Evolutionary conservation across 2,888 invertebrate species (phyloP).

Genomic region (Mesodorylaimus sp.): DNA sequence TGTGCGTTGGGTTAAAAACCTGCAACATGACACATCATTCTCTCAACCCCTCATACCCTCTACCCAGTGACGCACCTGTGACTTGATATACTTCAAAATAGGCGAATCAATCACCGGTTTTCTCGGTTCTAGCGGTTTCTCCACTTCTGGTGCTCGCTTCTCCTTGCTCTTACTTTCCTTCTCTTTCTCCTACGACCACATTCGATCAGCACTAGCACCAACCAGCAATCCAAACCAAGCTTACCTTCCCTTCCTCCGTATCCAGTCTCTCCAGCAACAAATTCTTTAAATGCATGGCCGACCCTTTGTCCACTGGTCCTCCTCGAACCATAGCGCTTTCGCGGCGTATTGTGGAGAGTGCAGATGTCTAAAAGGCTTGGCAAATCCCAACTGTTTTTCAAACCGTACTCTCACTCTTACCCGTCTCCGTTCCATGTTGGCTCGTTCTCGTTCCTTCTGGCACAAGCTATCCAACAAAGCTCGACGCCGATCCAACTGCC

Average conservation of each 20-base stretch:
- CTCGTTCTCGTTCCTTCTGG: slow-evolving; percentile 9
- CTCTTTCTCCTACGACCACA: neutral
- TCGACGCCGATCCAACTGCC: slow-evolving; percentile 19
- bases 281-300: slow-evolving; percentile 13
- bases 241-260: slow-evolving; percentile 19
- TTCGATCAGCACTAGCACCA: neutral
- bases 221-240: neutral
- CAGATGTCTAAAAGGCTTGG: slow-evolving; percentile 9
- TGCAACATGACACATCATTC: slow-evolving; percentile 26
- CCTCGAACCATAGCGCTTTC: slow-evolving; percentile 25
- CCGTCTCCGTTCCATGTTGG: no score
- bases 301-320: slow-evolving; percentile 18
- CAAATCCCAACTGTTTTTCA: no score
- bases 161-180: slow-evolving; percentile 12
- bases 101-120: slow-evolving; percentile 32
- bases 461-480: slow-evolving; percentile 21
- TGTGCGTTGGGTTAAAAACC: slow-evolving; percentile 74
- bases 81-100: slow-evolving; percentile 59
- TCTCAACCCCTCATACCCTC: no score
- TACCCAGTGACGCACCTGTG: slow-evolving; percentile 43
- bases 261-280: slow-evolving; percentile 27
- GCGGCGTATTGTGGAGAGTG: slow-evolving; percentile 13
- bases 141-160: slow-evolving; percentile 32
- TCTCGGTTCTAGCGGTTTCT: slow-evolving; percentile 39
- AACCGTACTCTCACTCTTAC: no score